Percentiles rank a stretch among this genome's conserved stretches.
These are phyloP conservation scores for Dicrurus megarhynchus DNA, from an alignment of 2,113 vertebrate species.

Conservation along the genomic window DNA sequence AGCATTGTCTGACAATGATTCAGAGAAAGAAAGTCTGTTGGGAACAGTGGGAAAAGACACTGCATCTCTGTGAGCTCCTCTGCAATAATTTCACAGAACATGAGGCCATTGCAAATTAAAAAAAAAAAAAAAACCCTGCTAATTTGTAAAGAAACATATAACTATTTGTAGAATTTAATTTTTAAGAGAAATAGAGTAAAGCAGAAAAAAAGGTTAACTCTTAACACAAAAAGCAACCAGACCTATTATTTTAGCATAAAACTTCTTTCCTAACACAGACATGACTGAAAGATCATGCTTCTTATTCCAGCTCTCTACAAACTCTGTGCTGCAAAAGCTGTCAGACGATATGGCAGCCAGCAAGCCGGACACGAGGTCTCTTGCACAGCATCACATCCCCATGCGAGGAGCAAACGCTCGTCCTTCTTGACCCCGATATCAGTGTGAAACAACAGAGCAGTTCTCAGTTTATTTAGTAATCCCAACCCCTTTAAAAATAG, in stretches of 20 bases:
- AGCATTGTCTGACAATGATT: neutral
- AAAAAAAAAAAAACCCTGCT: accelerated
- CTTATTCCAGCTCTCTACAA: neutral
- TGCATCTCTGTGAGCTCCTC: neutral
- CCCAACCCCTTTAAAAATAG: neutral
- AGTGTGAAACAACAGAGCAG: neutral
- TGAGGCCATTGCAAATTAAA: neutral
- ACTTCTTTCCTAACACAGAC: neutral
- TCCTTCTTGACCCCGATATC: neutral
- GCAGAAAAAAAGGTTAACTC: neutral
- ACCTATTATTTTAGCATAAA: neutral
- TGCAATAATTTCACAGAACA: neutral
- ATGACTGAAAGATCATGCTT: neutral
- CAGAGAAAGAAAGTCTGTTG: neutral
- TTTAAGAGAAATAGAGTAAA: neutral
- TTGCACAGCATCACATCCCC: neutral
- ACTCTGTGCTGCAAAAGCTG: neutral
- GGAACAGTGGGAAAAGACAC: neutral
- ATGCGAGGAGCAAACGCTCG: neutral
- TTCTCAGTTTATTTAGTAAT: neutral
- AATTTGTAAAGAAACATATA: neutral
- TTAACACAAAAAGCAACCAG: accelerated
- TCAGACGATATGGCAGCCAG: neutral
- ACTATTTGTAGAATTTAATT: neutral
- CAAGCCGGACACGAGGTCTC: neutral